Evolutionary conservation across 92 coral and sea anemone genomes (phyloP), one percentile per base, ranked within the genome.

Genomic region (Hydrozoanthus gracilis): DNA sequence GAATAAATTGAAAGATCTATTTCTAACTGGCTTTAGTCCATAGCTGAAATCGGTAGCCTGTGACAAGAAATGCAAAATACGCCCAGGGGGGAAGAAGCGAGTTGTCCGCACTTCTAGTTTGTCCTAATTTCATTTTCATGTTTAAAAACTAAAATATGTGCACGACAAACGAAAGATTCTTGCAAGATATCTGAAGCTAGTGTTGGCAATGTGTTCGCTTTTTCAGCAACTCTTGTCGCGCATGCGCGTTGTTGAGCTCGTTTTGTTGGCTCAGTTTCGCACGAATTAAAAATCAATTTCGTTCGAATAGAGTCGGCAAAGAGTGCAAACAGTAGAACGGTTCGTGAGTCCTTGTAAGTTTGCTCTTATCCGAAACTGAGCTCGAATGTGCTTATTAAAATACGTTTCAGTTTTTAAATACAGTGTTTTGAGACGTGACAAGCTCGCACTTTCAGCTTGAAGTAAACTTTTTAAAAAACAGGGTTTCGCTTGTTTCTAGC

Each of bases 241-340:
- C 85, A 80, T 80, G 85, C 74, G 85, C 20, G 17, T 14, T 0
- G 39, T 27, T 27, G 39, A 27, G 39, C 39, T 27, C 39, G 55
- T 77, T 54, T 16, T 62, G 54, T 45, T 5, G 71, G 56, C 44
- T 80, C 50, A 20, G 60, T 80, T 80, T 64, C 61, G 74, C 3
- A 48, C 5, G 62, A 91, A 89, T 92, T 86, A 86, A 86, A 91
- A 86, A 83, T 79, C 89, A 67, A 77, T 89, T 80, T 75, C 67
- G 86, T 71, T 58, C 51, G 72, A 73, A 83, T 70, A 90, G 71
- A 56, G 68, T 79, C 74, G 88, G 90, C 84, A 89, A 87, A 68
- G 78, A 67, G 58, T 58, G 93, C 79, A 92, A 92, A 92, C 84
- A 92, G 88, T 84, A 69, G 91, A 71, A 87, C 86, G 58, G 83